These are phyloP conservation scores for Hoplodrina ambigua DNA, from an alignment of 2,888 invertebrate species.

Conservation along the genomic window DNA sequence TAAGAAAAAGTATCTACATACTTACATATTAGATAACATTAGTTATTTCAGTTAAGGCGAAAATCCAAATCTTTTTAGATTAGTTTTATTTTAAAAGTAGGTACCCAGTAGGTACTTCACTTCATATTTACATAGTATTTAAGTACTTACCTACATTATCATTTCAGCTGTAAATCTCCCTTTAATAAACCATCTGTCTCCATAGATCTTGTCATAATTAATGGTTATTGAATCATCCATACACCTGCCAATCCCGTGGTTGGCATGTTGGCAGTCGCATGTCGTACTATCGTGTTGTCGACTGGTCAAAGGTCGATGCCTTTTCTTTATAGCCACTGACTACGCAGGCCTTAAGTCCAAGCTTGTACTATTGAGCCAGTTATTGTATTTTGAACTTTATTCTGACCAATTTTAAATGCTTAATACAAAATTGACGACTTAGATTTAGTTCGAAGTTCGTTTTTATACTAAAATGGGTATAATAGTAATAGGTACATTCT, in stretches of 20 bases:
- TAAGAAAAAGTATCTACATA: not conserved
- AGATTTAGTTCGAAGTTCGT: not conserved
- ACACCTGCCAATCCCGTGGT: slow-evolving; percentile 39
- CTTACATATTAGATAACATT: too few species aligned
- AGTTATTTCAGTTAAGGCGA: not conserved
- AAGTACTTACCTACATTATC: not conserved
- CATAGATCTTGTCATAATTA: slow-evolving; percentile 32
- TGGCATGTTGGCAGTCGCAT: slow-evolving; percentile 37
- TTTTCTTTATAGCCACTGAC: not conserved
- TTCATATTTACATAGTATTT: not conserved
- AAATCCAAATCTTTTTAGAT: not conserved
- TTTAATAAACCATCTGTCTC: slow-evolving; percentile 18
- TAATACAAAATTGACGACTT: not conserved
- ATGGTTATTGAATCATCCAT: slow-evolving; percentile 42
- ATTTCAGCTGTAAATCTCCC: slow-evolving; percentile 18
- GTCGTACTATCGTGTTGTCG: slow-evolving; percentile 3
- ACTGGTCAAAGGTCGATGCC: slow-evolving; percentile 9
- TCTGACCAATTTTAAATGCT: not conserved
- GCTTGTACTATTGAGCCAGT: not conserved
- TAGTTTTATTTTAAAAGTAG: not conserved
- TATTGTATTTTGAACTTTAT: not conserved
- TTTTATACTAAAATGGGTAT: not conserved
- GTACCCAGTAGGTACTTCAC: not conserved
- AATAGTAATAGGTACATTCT: too few species aligned
- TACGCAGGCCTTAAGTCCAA: not conserved